Evolutionary conservation across 1,140 invertebrate species (phyloP), one percentile per base, ranked within the genome.

Genomic region (Hyposmocoma kahamanoa): DNA sequence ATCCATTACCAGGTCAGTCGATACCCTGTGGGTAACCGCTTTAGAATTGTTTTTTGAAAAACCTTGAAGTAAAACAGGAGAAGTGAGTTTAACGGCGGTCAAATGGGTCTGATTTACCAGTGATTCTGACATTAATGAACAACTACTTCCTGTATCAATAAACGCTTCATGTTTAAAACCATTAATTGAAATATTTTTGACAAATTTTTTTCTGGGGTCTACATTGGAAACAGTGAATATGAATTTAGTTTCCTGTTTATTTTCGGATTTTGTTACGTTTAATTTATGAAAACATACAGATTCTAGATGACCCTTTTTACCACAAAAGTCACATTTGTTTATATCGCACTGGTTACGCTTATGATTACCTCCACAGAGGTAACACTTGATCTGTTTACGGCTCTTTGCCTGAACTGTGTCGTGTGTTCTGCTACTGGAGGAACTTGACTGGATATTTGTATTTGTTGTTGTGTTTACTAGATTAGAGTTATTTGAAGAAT

Each of bases 101-200:
- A 44, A 44, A 28, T 26, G 15, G 2, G 15, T 15, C 19, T 26
- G 26, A 28, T 20, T 21, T 0, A 26, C n/a, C 10, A 22, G 1
- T 22, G 21, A 8, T 1, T 28, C 2, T 45, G 13, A 11, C 6
- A 46, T 46, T 15, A 46, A 15, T 5, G 44, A 46, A 13, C 44
- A 48, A 26, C 28, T 36, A 26, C 46, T 48, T 8, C 45, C 45
- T 32, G 38, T 47, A 13, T 47, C 45, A 22, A 47, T 47, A 24
- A 47, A 47, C 11, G 17, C 30, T 34, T 36, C 13, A 15, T 47
- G 45, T n/a, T 21, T 22, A n/a, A 11, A 18, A 21, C 15, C 30
- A n/a, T 24, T 24, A 11, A 47, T 8, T 22, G 10, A 10, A 13
- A 36, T 13, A 18, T 21, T 17, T 36, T 36, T 47, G 13, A 13